A percentile compares a stretch with the other conserved stretches of the same genome.
These are phyloP conservation scores for Incurvaria masculella DNA, from an alignment of 2,888 invertebrate species.

Conservation along the genomic window DNA sequence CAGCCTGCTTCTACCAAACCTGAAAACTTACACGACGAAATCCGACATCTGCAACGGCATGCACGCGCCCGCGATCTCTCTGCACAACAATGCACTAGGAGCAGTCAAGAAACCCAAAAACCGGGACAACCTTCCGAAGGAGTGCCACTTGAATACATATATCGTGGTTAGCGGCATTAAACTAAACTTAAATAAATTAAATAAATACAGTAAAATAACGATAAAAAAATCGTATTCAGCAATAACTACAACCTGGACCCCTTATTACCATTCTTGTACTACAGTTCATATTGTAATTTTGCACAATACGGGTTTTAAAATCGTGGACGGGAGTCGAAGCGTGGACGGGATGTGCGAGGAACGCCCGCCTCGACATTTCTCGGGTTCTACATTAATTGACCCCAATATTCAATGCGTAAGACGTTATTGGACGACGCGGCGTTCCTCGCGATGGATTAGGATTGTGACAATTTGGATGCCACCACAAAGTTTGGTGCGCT, in stretches of 20 bases:
- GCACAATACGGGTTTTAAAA: neutral
- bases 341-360: neutral
- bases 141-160: constrained; percentile 47
- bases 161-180: constrained; percentile 39
- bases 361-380: neutral
- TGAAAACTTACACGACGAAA: neutral
- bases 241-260: constrained; percentile 53
- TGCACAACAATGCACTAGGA: constrained; percentile 25
- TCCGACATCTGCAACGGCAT: too few species aligned
- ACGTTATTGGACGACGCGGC: neutral
- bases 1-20: constrained; percentile 24
- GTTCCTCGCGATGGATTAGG: neutral
- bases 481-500: too few species aligned
- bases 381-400: neutral
- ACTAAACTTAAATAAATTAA: constrained; percentile 44
- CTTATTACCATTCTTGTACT: constrained; percentile 19
- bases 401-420: neutral
- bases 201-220: constrained; percentile 49
- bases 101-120: constrained; percentile 55
- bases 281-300: neutral
- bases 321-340: neutral
- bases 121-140: constrained; percentile 59
- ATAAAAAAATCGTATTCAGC: constrained; percentile 28
- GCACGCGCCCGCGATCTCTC: constrained; percentile 41
- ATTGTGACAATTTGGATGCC: too few species aligned